These are phyloP conservation scores for Eumacrocentrus americanus DNA, from an alignment of 2,888 invertebrate species.

Conservation along the genomic window DNA sequence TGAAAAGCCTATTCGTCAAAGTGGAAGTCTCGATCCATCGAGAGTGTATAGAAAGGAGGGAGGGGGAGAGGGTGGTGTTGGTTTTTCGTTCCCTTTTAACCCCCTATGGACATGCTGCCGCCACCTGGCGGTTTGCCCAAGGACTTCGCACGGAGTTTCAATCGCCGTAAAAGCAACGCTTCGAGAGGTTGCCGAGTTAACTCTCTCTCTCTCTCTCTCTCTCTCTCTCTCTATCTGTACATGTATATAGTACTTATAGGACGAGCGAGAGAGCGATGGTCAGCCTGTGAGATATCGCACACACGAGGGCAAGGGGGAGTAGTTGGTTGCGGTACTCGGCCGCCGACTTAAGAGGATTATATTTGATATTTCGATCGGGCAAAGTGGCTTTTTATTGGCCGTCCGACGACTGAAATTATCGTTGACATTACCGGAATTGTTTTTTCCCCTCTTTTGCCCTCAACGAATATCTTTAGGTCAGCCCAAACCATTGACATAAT, in stretches of 20 bases:
- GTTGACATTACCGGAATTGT: constrained; percentile 41
- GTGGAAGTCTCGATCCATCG: not conserved
- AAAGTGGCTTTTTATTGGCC: constrained; percentile 59
- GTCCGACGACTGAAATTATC: constrained; percentile 44
- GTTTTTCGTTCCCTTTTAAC: not conserved
- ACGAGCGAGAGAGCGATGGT: constrained; percentile 42
- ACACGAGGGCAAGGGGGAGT: constrained; percentile 19
- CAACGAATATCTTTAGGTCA: constrained; percentile 1
- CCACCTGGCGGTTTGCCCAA: constrained; percentile 57
- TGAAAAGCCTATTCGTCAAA: constrained; percentile 33
- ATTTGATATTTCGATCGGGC: constrained; percentile 59
- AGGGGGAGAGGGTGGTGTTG: not conserved
- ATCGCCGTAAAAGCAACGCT: constrained; percentile 58
- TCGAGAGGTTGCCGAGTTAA: constrained; percentile 33
- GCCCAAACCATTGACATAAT: not conserved
- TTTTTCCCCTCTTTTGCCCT: constrained; percentile 24
- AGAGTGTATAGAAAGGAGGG: no score
- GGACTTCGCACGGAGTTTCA: constrained; percentile 50
- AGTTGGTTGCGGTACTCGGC: constrained; percentile 9
- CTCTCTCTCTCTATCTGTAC: no score
- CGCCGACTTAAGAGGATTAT: constrained; percentile 58
- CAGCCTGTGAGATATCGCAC: constrained; percentile 54
- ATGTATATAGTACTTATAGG: constrained; percentile 6
- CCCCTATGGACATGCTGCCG: constrained; percentile 31
- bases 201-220: no score